Evolutionary conservation across 35 echinoderm and acorn worm genomes (phyloP), one percentile per base, ranked within the genome.

Genomic region (Ptychodera flava): DNA sequence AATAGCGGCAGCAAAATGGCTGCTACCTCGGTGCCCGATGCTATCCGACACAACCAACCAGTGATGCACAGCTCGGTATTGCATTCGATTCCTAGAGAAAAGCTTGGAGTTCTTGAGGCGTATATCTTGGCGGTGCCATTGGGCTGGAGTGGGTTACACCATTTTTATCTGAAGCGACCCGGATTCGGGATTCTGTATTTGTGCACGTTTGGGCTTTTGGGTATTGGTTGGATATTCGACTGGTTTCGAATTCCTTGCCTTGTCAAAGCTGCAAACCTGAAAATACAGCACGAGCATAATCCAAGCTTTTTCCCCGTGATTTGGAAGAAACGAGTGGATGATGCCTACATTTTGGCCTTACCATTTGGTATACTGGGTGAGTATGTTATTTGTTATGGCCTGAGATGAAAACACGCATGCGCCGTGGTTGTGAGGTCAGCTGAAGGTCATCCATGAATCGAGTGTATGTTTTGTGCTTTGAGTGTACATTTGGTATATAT

Each of bases 111-210:
- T 30, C 45, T 80, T 33, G 92, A 94, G 29, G 92, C 92, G n/a
- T 94, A 90, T 77, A 82, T 86, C n/a, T 32, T 94, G 16, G 85
- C 85, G 35, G 31, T 94, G 45, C 92, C 92, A 0, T 37, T 90
- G 22, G 92, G 92, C 15, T 32, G 90, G n/a, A 52, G 88, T 28
- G 92, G 92, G 0, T 80, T 88, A 32, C 92, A 94, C 64, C 89
- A 94, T 77, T 94, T 94, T 38, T 94, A 94, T 31, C 85, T 94
- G 28, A 86, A 81, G 30, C 85, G 89, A 28, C 81, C 85, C 16
- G 75, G 52, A 22, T 86, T 88, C 85, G 92, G 92, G 0, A 0
- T 94, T 16, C 77, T 94, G 16, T 94, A 91, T 79, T 76, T 94
- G 0, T 90, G 86, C n/a, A 88, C 92, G 0, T 36, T 94, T 27